These are phyloP conservation scores for Brachynemurus nebulosus DNA, from an alignment of 2,888 invertebrate genomes.

Conservation along the genomic window DNA sequence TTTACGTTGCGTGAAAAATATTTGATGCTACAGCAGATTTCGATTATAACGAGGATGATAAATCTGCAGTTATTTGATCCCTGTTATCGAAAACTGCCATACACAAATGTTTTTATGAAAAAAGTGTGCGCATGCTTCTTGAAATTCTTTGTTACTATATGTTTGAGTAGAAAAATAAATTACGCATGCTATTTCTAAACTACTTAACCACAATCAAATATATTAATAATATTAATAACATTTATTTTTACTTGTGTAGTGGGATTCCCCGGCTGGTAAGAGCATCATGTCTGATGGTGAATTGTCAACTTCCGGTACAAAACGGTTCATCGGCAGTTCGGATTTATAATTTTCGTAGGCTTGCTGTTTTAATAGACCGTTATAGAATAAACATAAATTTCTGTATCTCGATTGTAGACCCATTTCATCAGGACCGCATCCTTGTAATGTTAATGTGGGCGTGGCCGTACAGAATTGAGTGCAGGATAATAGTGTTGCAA, in stretches of 20 bases:
- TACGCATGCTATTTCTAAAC: no score
- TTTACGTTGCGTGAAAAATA: background rate
- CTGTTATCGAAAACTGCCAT: no score
- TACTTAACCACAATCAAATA: no score
- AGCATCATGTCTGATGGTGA: constrained; percentile 2
- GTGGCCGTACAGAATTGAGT: background rate
- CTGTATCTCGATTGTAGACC: background rate
- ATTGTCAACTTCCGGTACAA: background rate
- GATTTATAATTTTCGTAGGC: constrained; percentile 5
- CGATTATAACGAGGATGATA: no score
- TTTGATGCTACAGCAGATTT: no score
- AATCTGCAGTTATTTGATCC: no score
- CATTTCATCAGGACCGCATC: constrained; percentile 5
- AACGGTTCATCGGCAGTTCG: background rate
- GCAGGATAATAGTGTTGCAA: background rate
- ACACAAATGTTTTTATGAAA: no score
- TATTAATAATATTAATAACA: no score
- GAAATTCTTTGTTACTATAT: no score
- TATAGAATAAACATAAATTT: constrained; percentile 8
- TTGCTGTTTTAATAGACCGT: constrained; percentile 6
- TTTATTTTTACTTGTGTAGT: constrained; percentile 3
- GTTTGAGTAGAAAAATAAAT: no score
- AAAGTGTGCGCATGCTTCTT: no score
- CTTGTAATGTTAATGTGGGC: background rate
- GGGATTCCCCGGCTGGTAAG: background rate